Evolutionary conservation across 2,797 vertebrate species (phyloP), one percentile per base, ranked within the genome.

Genomic region (Apogon talboti): DNA sequence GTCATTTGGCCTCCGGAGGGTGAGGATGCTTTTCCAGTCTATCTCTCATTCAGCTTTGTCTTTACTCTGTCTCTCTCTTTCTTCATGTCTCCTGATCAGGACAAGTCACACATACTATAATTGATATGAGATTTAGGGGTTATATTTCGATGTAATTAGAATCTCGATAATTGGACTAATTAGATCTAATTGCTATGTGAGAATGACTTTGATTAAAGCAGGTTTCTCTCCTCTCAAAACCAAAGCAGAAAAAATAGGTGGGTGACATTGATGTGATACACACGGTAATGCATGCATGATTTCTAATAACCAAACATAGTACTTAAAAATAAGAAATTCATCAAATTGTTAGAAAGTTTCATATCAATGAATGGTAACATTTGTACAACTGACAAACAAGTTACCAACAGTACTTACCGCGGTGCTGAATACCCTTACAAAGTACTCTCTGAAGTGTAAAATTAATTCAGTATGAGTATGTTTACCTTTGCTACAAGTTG

Each of bases 191-290:
- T 94, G 93, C 92, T 87, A 89, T 90, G 88, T 91, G 92, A 93
- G 90, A 93, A 92, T 94, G 91, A 94, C 91, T 94, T 94, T 94
- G 94, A 95, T 94, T 95, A 95, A 94, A 94, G 82, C 90, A 92
- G 91, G 89, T 92, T 94, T 91, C 85, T 91, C 91, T 90, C 86
- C 59, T 89, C 86, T 89, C 86, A 93, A 93, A 91, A 89, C 64
- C 80, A 82, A 76, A 73, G 66, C 40, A 72, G 54, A 40, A 66
- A 75, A 89, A 84, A 80, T 74, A 63, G 85, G 75, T 86, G 61
- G 81, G 80, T 90, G 87, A 91, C 82, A 85, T 79, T 83, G 78
- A 49, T 72, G 65, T 74, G 71, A 81, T 64, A 78, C 54, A 71
- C 33, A 65, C 41, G 42, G 78, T 41, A 61, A 71, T 57, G 70